phyloP scores from a whole-genome alignment of 2,888 invertebrate genomes.

The Cylloceria caligata region DNA sequence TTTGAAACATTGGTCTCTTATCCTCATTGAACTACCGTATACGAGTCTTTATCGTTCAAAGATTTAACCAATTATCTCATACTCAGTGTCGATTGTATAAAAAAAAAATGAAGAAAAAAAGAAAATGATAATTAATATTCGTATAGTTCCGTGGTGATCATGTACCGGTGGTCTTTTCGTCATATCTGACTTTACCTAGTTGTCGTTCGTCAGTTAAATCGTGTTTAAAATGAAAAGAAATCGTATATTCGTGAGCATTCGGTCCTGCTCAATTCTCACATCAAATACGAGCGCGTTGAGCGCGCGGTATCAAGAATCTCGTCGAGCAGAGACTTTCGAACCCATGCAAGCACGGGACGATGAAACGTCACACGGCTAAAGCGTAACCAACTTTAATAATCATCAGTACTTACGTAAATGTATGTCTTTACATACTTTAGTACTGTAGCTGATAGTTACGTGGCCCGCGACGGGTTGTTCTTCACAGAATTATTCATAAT shows the following conservation, averaged over 20 bases:
- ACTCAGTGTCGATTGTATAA: conserved; percentile 57
- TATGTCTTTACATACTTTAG: conserved; percentile 43
- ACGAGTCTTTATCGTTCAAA: conserved; percentile 20
- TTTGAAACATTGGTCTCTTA: conserved; percentile 30
- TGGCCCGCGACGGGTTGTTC: conserved; percentile 33
- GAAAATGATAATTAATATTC: background rate
- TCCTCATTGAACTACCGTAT: conserved; percentile 1
- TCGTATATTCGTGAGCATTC: conserved; percentile 66
- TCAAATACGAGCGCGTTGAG: conserved; percentile 29
- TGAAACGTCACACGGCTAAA: conserved; percentile 14
- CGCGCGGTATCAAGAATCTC: conserved; percentile 39
- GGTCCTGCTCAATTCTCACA: conserved; percentile 23
- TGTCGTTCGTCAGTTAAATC: conserved; percentile 39
- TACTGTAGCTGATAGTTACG: conserved; percentile 56
- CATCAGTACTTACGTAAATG: conserved; percentile 61
- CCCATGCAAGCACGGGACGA: conserved; percentile 7
- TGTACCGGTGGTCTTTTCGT: conserved; percentile 28
- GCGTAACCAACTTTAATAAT: conserved; percentile 33
- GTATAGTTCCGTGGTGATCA: conserved; percentile 9
- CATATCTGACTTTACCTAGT: conserved; percentile 21
- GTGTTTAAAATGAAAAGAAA: conserved; percentile 51
- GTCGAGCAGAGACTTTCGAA: conserved; percentile 31
- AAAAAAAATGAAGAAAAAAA: conserved; percentile 26
- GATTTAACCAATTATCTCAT: conserved; percentile 59
- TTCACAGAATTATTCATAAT: conserved; percentile 3